phyloP scores from a whole-genome alignment of 2,888 invertebrate genomes.

The Chrysolina oricalcia region DNA sequence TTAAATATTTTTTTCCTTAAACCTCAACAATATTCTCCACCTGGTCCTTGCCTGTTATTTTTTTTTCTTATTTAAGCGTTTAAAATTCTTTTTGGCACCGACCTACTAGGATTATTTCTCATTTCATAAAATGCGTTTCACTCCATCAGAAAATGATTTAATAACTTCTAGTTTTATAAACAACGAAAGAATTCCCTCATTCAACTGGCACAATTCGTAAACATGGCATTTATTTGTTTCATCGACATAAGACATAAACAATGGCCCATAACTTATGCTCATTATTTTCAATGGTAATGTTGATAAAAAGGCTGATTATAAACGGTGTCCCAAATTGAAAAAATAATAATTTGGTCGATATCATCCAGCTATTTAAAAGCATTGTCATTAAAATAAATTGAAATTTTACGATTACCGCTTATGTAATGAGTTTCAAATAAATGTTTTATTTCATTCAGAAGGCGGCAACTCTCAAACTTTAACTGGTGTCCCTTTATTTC shows the following conservation, averaged over 20 bases:
- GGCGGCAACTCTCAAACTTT: too few species aligned
- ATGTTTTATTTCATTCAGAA: too few species aligned
- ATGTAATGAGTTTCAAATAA: too few species aligned
- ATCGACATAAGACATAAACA: background rate
- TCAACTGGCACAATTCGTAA: background rate
- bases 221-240: background rate
- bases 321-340: conserved; percentile 6
- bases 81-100: too few species aligned
- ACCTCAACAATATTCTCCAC: too few species aligned
- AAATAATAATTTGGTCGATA: background rate
- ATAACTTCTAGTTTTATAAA: background rate
- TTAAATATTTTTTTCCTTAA: too few species aligned
- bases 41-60: too few species aligned
- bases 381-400: background rate
- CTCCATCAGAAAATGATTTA: background rate
- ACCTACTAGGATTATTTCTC: too few species aligned
- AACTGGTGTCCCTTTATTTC: too few species aligned
- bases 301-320: background rate
- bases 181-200: background rate
- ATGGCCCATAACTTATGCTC: background rate
- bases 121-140: too few species aligned
- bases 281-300: conserved; percentile 4
- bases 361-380: background rate
- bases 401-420: too few species aligned
- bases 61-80: too few species aligned